phyloP scores from a whole-genome alignment of 2,888 invertebrate species.

The Yponomeuta sedellus region DNA sequence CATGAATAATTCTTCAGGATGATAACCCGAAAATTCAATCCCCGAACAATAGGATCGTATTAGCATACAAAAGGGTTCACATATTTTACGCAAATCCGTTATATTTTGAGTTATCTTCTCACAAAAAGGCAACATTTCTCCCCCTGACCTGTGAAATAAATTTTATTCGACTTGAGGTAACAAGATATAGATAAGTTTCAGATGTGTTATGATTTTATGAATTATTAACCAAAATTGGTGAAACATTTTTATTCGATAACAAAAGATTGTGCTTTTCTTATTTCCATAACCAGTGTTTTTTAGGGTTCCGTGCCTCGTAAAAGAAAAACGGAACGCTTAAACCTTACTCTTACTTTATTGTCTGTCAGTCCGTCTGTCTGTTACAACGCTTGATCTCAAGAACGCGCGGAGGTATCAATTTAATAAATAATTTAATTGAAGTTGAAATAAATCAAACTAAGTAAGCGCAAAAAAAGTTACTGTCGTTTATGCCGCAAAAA shows the following conservation, averaged over 20 bases:
- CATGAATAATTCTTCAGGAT: constrained; percentile 70
- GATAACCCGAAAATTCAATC: constrained; percentile 73
- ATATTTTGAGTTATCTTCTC: constrained; percentile 70
- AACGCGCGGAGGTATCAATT: no score
- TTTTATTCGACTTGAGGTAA: constrained; percentile 35
- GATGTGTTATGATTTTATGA: constrained; percentile 29
- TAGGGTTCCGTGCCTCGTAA: no score
- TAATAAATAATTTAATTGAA: no score
- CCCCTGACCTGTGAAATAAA: constrained; percentile 60
- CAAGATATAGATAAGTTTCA: constrained; percentile 28
- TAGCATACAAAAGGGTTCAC: constrained; percentile 76
- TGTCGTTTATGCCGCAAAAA: no score
- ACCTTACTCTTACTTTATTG: no score
- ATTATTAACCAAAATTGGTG: constrained; percentile 9
- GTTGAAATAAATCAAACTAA: no score
- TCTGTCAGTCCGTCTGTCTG: no score
- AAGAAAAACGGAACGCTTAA: no score
- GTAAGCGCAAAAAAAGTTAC: no score
- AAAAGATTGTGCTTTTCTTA: neutral
- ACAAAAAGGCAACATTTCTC: constrained; percentile 58
- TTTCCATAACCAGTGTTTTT: no score
- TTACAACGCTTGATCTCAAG: no score
- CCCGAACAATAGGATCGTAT: constrained; percentile 73
- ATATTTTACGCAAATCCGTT: constrained; percentile 74
- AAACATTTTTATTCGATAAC: neutral